These are phyloP conservation scores for Sylvilagus floridanus DNA, from an alignment of 2,797 vertebrate species.

Conservation along the genomic window DNA sequence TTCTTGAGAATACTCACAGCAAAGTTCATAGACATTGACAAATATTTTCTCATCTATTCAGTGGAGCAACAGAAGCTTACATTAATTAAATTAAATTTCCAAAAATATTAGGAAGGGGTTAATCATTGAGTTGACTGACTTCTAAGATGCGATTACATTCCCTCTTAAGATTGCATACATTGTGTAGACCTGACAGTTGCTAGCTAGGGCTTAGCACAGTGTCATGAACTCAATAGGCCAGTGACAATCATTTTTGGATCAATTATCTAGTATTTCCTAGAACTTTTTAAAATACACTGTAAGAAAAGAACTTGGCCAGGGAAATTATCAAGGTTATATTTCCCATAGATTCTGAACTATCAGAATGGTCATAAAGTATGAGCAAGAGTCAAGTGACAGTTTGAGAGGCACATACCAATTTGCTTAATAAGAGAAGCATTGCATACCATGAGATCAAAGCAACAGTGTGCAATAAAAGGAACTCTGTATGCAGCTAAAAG, in stretches of 20 bases:
- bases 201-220: rapidly evolving
- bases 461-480: background rate
- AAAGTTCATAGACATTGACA: background rate
- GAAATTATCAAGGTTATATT: background rate
- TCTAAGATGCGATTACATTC: background rate
- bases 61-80: background rate
- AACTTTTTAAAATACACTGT: background rate
- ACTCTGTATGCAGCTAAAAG: background rate
- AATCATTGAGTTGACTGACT: background rate
- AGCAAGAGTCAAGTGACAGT: background rate
- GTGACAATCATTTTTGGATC: background rate
- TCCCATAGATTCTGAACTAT: background rate
- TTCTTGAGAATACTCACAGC: background rate
- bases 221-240: background rate
- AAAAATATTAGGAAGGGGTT: background rate
- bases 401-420: rapidly evolving
- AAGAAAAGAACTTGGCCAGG: background rate
- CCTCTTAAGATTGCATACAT: background rate
- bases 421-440: rapidly evolving
- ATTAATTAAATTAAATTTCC: background rate
- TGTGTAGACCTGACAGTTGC: background rate
- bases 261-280: background rate
- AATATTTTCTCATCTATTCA: background rate
- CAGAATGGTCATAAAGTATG: background rate
- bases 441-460: background rate